Evolutionary conservation across 2,888 invertebrate species (phyloP).

Genomic region (Oxyscelio sp.): DNA sequence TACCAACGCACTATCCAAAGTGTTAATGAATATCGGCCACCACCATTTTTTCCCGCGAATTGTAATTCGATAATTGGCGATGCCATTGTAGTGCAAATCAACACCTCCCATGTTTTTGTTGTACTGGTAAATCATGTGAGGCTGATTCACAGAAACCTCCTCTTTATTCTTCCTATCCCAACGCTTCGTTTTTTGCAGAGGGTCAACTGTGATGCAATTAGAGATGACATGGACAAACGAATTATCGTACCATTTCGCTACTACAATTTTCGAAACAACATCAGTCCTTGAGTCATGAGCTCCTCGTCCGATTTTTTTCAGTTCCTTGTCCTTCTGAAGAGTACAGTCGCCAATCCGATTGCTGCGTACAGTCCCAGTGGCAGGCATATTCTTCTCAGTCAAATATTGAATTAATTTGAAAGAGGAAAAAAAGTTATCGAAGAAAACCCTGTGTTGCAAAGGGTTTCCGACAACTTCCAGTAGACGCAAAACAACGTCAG

Average conservation of each 20-base stretch:
- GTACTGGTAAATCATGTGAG: slow-evolving; percentile 54
- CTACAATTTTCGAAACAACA: neutral
- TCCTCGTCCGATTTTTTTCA: slow-evolving; percentile 44
- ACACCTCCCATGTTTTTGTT: slow-evolving; percentile 69
- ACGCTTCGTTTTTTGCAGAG: slow-evolving; percentile 22
- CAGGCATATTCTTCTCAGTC: slow-evolving; percentile 24
- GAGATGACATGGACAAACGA: slow-evolving; percentile 30
- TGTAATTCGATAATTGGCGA: slow-evolving; percentile 75
- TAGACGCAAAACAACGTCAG: slow-evolving; percentile 31
- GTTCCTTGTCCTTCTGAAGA: slow-evolving; percentile 17
- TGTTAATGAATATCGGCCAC: slow-evolving; percentile 77
- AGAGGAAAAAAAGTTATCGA: slow-evolving; percentile 47
- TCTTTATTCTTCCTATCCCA: slow-evolving; percentile 25
- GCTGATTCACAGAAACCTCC: slow-evolving; percentile 36
- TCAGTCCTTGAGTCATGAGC: slow-evolving; percentile 26
- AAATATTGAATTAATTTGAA: slow-evolving; percentile 32
- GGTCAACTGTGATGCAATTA: slow-evolving; percentile 12
- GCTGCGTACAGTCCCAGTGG: slow-evolving; percentile 46
- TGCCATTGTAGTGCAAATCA: slow-evolving; percentile 69
- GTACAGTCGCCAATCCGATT: slow-evolving; percentile 36
- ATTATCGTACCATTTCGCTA: slow-evolving; percentile 4
- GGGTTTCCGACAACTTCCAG: slow-evolving; percentile 27
- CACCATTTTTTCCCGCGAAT: slow-evolving; percentile 77
- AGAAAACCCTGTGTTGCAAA: slow-evolving; percentile 28
- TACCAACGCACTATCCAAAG: slow-evolving; percentile 70